phyloP scores from a whole-genome alignment of 2,113 vertebrate genomes.

The Equus przewalskii region DNA sequence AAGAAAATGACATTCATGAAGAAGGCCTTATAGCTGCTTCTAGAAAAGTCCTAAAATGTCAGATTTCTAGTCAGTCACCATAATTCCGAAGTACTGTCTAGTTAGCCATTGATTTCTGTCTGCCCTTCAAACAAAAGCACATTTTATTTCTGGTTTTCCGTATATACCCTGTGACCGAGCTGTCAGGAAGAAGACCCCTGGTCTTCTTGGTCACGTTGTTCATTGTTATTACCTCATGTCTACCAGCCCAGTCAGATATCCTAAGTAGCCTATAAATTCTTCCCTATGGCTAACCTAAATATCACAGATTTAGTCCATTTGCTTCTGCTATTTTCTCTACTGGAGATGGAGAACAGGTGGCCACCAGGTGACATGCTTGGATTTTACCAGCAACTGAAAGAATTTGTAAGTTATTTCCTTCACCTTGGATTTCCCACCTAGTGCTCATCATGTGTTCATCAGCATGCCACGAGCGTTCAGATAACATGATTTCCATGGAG shows the following conservation, averaged over 20 bases:
- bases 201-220: not conserved
- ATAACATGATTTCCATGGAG: not conserved
- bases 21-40: not conserved
- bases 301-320: slow-evolving; percentile 13
- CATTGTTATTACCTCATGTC: slow-evolving; percentile 14
- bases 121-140: not conserved
- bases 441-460: not conserved
- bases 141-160: not conserved
- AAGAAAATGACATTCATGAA: slow-evolving; percentile 5
- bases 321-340: not conserved
- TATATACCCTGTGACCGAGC: not conserved
- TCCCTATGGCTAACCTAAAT: not conserved
- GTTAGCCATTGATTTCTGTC: not conserved
- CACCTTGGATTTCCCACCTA: not conserved
- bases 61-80: not conserved
- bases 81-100: not conserved
- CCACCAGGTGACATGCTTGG: slow-evolving; percentile 7
- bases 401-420: slow-evolving; percentile 56
- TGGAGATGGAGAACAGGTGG: slow-evolving; percentile 52
- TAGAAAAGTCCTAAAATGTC: slow-evolving; percentile 40
- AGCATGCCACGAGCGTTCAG: not conserved
- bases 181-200: not conserved
- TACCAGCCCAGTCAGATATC: not conserved
- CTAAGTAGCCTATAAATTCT: not conserved
- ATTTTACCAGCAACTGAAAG: slow-evolving; percentile 48